Evolutionary conservation across 2,113 vertebrate species (phyloP).

Genomic region (Sylvia atricapilla): DNA sequence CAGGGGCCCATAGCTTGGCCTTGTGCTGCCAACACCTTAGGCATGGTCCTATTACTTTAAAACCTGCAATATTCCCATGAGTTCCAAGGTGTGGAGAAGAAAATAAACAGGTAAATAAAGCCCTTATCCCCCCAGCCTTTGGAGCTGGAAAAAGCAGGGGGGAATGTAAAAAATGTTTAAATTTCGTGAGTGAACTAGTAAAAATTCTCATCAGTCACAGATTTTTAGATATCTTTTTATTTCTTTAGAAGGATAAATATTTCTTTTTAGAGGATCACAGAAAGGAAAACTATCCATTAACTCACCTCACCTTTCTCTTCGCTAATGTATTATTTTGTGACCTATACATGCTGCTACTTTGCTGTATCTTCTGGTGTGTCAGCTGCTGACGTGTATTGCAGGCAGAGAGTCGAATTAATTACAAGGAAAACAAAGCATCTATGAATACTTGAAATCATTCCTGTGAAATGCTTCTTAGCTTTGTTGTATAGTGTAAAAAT

Average conservation of each 20-base stretch:
- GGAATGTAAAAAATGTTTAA: neutral
- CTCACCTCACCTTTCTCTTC: neutral
- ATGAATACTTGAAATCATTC: slow-evolving; percentile 4
- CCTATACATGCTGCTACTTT: neutral
- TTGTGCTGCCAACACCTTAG: neutral
- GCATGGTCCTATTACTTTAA: neutral
- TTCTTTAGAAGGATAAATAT: neutral
- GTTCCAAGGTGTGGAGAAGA: neutral
- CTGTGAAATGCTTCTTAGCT: neutral
- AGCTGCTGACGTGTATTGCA: neutral
- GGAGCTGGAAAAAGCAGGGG: neutral
- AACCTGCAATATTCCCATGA: neutral
- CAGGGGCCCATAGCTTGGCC: neutral
- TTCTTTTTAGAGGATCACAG: neutral
- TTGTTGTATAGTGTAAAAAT: neutral
- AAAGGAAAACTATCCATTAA: neutral
- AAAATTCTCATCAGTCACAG: neutral
- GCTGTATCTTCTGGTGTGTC: neutral
- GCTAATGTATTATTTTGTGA: neutral
- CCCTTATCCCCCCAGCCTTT: neutral
- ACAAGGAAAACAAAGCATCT: neutral
- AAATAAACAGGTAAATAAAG: neutral
- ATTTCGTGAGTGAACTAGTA: neutral
- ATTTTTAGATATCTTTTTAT: neutral
- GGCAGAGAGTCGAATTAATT: neutral